Conservation (phyloP, 92 coral and sea anemone genomes). For the Umimayanthus kanabou region DNA sequence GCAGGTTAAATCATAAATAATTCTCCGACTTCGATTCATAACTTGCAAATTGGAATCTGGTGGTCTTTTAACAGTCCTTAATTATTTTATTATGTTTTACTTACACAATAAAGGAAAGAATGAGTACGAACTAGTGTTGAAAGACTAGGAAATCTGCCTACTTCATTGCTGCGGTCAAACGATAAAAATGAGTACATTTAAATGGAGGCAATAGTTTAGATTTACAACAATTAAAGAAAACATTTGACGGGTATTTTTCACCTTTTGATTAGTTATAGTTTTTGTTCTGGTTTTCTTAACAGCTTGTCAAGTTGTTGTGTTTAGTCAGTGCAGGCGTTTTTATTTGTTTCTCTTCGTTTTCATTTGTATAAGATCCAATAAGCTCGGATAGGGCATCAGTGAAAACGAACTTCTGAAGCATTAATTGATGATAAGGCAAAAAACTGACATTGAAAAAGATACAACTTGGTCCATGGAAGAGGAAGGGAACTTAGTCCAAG, state of each 20-base stretch:
- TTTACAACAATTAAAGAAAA: constrained; percentile 2
- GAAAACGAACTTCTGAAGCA: not conserved
- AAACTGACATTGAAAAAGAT: not conserved
- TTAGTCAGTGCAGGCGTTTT: not conserved
- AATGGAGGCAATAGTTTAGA: not conserved
- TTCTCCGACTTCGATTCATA: constrained; percentile 30
- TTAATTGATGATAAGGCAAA: not conserved
- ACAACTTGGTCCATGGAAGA: not conserved
- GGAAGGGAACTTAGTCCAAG: not conserved
- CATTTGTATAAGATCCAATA: not conserved
- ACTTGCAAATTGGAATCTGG: constrained; percentile 39
- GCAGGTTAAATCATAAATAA: constrained; percentile 41
- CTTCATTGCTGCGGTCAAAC: not conserved
- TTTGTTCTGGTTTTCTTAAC: not conserved
- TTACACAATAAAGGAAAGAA: not conserved
- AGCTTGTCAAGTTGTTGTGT: constrained; percentile 2
- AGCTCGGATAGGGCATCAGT: not conserved
- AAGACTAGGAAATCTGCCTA: not conserved
- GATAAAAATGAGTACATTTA: not conserved
- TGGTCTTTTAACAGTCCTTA: constrained; percentile 44
- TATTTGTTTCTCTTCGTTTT: not conserved
- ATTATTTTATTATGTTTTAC: constrained; percentile 24
- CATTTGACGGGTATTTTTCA: constrained; percentile 3
- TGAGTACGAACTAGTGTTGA: not conserved
- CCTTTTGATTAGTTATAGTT: constrained; percentile 11